Evolutionary conservation across 2,113 vertebrate genomes (phyloP), one percentile per base, ranked within the genome.

Genomic region (Chaenogobius annularis): DNA sequence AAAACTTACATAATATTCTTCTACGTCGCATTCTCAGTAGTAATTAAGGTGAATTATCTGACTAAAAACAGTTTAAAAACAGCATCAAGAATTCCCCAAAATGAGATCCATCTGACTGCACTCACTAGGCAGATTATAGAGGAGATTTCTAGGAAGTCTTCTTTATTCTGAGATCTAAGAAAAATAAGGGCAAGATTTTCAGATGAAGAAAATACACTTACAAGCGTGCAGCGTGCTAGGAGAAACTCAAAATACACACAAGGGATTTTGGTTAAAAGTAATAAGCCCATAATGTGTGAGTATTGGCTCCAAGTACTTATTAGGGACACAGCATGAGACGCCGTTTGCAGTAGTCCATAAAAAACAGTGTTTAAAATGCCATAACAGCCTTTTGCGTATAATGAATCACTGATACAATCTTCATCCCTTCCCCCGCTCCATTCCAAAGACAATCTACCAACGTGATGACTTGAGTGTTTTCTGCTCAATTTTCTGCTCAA

Each of bases 401-500:
- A 76, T 66, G 44, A 68, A 64, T n/a, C 22, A 75, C 40, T 37
- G 55, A 63, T 44, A 12, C 35, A 66, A 83, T 71, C 70, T 13
- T 26, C 62, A 70, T 17, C 23, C 66, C 31, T 61, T 47, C n/a
- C 56, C 63, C 43, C 14, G n/a, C 70, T 47, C 47, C 40, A n/a
- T 65, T 78, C 19, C 5, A 75, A 78, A 68, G 68, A 7, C 37
- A 40, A 40, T 62, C 43, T 68, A 70, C 5, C 12, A 64, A 55
- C 69, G 68, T 68, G 63, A 77, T 79, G 69, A 73, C 66, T 83
- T 54, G 12, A 87, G 75, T 83, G 65, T 84, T 82, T 85, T 67
- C 74, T 75, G 76, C 84, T 82, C 48, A 73, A 83, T 89, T 86
- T 84, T 84, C 81, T 84, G 76, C 84, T 82, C 78, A 85, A 81